Evolutionary conservation across 1,140 invertebrate species (phyloP), one percentile per base, ranked within the genome.

Genomic region (Bombus balteatus): DNA sequence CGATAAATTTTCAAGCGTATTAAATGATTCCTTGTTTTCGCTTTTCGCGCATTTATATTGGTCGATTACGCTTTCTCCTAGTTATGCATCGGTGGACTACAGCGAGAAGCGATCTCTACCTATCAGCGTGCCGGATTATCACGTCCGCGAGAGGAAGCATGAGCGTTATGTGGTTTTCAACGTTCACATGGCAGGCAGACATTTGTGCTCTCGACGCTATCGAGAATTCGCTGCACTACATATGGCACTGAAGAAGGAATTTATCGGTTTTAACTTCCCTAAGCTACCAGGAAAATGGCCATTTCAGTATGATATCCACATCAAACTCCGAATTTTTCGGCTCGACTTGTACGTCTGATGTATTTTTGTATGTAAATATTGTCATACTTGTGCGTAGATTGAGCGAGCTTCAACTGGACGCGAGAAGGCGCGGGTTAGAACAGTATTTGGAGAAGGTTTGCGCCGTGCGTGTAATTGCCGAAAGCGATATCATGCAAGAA

Each of bases 281-380:
- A 99, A 99, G 96, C 95, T 99, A 76, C 99, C 99, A 0, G 98
- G 98, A 76, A 99, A 99, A 96, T 99, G 99, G 98, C 98, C 99
- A 72, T 99, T 99, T 94, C 97, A 98, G 94, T 96, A 97, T 22
- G 41, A 47, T 66, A 78, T 13, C 73, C 12, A n/a, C 37, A 3
- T 39, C 4, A 9, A 62, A 62, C n/a, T 53, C 1, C 41, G 28
- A 22, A 37, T 37, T 25, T 28, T 43, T 34, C 75, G 0, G 15
- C 47, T 65, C 37, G 9, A 34, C 8, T 13, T 1, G 32, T 34
- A 18, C 13, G 10, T 41, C 0, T 39, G 47, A 15, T 2, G 5
- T 18, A n/a, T 8, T 9, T 13, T 22, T 10, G 43, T 22, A 43
- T 2, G 37, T 59, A n/a, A 37, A 47, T 37, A n/a, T 25, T 41